These are phyloP conservation scores for Drosophila neotestacea DNA, from an alignment of 2,888 invertebrate genomes.

Conservation along the genomic window DNA sequence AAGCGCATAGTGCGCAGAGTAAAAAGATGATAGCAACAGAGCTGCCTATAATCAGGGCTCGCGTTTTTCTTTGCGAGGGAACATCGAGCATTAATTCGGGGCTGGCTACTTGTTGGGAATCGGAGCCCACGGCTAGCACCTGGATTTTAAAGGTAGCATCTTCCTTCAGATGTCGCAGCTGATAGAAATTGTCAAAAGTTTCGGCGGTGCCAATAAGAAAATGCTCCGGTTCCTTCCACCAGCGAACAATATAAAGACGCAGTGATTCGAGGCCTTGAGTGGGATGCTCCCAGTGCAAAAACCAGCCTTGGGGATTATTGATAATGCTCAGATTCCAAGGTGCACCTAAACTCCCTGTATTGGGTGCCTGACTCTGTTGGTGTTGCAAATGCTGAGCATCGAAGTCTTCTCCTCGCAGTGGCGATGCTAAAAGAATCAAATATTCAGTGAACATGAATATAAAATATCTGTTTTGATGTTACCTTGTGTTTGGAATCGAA, in stretches of 20 bases:
- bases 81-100: slow-evolving; percentile 88
- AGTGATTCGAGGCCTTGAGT: slow-evolving; percentile 87
- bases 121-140: slow-evolving; percentile 88
- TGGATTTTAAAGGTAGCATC: slow-evolving; percentile 91
- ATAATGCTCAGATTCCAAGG: slow-evolving; percentile 90
- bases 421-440: slow-evolving; percentile 27
- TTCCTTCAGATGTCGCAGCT: slow-evolving; percentile 90
- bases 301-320: slow-evolving; percentile 90
- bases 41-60: slow-evolving; percentile 90
- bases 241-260: slow-evolving; percentile 89
- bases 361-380: slow-evolving; percentile 51
- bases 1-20: slow-evolving; percentile 88
- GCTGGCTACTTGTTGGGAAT: slow-evolving; percentile 88
- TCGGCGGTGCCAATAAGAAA: slow-evolving; percentile 89
- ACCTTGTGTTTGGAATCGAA: slow-evolving; percentile 90
- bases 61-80: slow-evolving; percentile 90
- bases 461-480: background rate
- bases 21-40: slow-evolving; percentile 90
- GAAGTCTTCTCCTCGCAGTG: slow-evolving; percentile 54
- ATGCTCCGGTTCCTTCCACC: slow-evolving; percentile 89
- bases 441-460: background rate
- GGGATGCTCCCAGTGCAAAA: slow-evolving; percentile 91
- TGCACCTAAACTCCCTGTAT: slow-evolving; percentile 76
- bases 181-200: slow-evolving; percentile 89
- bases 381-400: slow-evolving; percentile 57